A percentile compares a stretch with the other conserved stretches of the same genome.
These are phyloP conservation scores for Haliclona indistincta DNA, from an alignment of 37 sponge, comb jelly and placozoan genomes.

Conservation along the genomic window DNA sequence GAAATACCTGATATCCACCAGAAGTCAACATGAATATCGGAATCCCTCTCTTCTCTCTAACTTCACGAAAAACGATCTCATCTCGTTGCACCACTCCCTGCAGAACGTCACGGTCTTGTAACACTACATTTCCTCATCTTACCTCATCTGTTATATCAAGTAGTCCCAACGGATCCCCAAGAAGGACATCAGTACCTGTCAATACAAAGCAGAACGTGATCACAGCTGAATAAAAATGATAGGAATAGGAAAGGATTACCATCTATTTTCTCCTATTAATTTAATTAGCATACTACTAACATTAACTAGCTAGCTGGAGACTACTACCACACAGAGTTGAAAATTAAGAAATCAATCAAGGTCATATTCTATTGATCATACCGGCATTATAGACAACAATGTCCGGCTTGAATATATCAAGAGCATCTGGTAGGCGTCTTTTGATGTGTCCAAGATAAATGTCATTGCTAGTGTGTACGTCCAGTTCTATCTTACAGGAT, in stretches of 20 bases:
- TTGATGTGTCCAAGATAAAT: conserved; percentile 38
- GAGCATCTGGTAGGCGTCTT: conserved; percentile 40
- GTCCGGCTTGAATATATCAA: conserved; percentile 81
- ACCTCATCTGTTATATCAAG: conserved; percentile 85
- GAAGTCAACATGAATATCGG: conserved; percentile 92
- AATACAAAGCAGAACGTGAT: not conserved
- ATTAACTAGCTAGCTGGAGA: too few relatives aligned
- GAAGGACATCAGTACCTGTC: conserved; percentile 77
- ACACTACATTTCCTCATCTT: not conserved
- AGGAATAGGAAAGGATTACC: too few relatives aligned
- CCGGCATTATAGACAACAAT: conserved; percentile 92
- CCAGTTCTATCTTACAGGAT: conserved; percentile 40
- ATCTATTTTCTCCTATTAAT: too few relatives aligned
- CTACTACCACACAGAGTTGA: not conserved
- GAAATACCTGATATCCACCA: conserved; percentile 90
- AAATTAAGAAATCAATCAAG: not conserved
- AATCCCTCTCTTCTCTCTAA: conserved; percentile 43
- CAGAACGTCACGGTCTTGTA: not conserved
- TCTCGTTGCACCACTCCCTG: conserved; percentile 85
- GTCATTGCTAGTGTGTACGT: conserved; percentile 47
- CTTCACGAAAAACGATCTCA: conserved; percentile 67
- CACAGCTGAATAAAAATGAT: too few relatives aligned
- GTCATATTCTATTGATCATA: not conserved
- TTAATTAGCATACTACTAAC: too few relatives aligned
- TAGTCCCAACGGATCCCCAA: conserved; percentile 77